Evolutionary conservation across 2,797 vertebrate genomes (phyloP).

Genomic region (Urophycis tenuis): DNA sequence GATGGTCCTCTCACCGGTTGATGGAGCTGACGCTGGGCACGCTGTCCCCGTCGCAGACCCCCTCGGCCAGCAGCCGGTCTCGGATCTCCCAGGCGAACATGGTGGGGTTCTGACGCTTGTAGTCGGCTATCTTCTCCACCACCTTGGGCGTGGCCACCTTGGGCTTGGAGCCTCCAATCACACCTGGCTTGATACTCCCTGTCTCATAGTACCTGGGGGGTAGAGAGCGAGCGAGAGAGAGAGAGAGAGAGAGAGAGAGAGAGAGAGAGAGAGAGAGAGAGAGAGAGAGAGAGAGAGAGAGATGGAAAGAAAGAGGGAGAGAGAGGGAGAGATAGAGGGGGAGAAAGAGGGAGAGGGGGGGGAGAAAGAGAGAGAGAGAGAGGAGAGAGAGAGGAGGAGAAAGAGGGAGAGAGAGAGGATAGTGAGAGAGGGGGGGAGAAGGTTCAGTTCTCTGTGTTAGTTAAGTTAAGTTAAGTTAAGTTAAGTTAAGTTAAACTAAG

Average conservation of each 20-base stretch:
- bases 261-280: background rate
- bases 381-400: too few relatives aligned
- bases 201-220: slow-evolving; percentile 86
- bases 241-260: background rate
- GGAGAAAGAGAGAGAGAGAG: background rate
- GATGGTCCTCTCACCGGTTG: slow-evolving; percentile 72
- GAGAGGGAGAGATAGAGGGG: background rate
- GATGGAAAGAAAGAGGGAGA: too few relatives aligned
- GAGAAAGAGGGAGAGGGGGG: background rate
- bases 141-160: slow-evolving; percentile 90
- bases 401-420: too few relatives aligned
- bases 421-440: background rate
- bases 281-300: background rate
- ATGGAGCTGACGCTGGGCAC: slow-evolving; percentile 92
- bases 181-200: slow-evolving; percentile 87
- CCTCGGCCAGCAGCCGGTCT: slow-evolving; percentile 82
- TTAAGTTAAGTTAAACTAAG: background rate
- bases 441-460: background rate
- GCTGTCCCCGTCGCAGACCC: slow-evolving; percentile 83
- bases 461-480: too few relatives aligned
- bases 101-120: slow-evolving; percentile 88
- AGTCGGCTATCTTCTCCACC: slow-evolving; percentile 90
- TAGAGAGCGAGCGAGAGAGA: background rate
- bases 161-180: slow-evolving; percentile 88
- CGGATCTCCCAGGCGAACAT: slow-evolving; percentile 94